A percentile compares a stretch with the other conserved stretches of the same genome.
phyloP scores from a whole-genome alignment of 2,797 vertebrate genomes.

The Botia almorhae region DNA sequence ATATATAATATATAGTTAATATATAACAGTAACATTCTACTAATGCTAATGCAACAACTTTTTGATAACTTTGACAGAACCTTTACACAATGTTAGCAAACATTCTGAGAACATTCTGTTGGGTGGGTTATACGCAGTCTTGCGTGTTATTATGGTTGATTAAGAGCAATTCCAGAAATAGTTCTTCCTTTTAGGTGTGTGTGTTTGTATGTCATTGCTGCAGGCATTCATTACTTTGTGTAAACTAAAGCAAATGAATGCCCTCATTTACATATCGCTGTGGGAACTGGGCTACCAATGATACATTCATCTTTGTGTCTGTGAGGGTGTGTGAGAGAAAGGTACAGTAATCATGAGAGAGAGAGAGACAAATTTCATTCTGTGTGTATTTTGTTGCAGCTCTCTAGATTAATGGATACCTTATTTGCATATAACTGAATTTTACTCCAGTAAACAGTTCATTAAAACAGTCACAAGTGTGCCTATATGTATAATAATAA shows the following conservation, averaged over 20 bases:
- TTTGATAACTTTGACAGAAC: no score
- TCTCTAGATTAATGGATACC: constrained; percentile 18
- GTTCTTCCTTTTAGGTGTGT: constrained; percentile 13
- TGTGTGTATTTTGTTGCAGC: constrained; percentile 22
- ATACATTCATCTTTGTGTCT: constrained; percentile 37
- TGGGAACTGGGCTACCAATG: constrained; percentile 52
- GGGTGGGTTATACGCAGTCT: not conserved
- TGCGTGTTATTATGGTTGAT: constrained; percentile 8
- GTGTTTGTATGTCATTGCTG: constrained; percentile 23
- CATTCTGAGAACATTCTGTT: no score
- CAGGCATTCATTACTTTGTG: constrained; percentile 44
- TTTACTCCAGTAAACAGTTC: constrained; percentile 16
- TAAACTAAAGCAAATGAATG: constrained; percentile 50
- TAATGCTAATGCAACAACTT: no score
- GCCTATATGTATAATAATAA: no score
- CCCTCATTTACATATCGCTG: constrained; percentile 55
- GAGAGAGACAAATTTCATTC: constrained; percentile 18
- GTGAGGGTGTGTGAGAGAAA: not conserved
- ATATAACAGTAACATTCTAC: no score
- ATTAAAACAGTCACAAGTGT: constrained; percentile 23
- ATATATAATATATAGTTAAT: no score
- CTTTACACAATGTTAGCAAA: no score
- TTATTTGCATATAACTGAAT: constrained; percentile 29
- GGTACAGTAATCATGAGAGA: constrained; percentile 15
- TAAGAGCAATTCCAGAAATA: constrained; percentile 28